Evolutionary conservation across 2,113 vertebrate genomes (phyloP).

Genomic region (Poecile atricapillus): DNA sequence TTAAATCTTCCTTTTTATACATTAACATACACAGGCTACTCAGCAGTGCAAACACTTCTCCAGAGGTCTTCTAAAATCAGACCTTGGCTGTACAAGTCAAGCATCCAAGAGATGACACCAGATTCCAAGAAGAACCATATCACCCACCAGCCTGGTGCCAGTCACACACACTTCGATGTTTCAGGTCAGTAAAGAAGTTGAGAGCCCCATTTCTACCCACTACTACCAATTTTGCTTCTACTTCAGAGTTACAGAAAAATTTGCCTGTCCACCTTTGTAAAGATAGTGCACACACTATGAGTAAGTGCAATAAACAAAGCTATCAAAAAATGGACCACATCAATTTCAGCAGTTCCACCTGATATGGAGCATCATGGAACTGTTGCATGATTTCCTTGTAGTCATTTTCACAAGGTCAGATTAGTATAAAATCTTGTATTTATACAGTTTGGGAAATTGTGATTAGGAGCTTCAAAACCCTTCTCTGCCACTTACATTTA

Average conservation of each 20-base stretch:
- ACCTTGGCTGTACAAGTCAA: neutral
- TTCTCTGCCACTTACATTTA: neutral
- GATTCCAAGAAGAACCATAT: neutral
- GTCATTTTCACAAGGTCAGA: neutral
- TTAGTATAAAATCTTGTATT: neutral
- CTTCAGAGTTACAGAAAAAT: neutral
- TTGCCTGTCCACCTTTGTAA: neutral
- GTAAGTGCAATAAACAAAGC: neutral
- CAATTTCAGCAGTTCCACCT: neutral
- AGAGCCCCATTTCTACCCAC: neutral
- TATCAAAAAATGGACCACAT: neutral
- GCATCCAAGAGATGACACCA: neutral
- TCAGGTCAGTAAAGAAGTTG: neutral
- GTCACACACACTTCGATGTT: neutral
- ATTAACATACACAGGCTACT: neutral
- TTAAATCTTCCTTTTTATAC: neutral
- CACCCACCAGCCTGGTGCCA: neutral
- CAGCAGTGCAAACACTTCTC: neutral
- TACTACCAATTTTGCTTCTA: neutral
- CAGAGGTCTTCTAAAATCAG: neutral
- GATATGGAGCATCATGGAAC: accelerated
- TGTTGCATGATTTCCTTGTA: neutral
- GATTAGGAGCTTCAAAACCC: neutral
- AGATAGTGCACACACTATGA: neutral
- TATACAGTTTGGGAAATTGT: neutral